phyloP scores from a whole-genome alignment of 2,888 invertebrate genomes.

The Pyrrhosoma nymphula region DNA sequence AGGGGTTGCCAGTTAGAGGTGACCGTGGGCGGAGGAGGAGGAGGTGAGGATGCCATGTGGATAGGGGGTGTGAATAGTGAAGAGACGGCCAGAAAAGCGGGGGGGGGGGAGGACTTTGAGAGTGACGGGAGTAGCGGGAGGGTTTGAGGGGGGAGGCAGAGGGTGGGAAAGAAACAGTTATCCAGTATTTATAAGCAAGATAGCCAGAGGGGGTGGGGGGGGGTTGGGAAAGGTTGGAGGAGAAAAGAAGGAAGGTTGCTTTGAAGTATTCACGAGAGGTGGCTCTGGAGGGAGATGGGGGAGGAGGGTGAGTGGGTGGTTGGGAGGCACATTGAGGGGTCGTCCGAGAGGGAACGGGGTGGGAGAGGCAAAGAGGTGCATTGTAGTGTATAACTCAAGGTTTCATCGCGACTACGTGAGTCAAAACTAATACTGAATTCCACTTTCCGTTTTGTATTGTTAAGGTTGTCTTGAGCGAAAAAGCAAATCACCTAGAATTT shows the following conservation, averaged over 20 bases:
- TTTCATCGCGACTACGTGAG: no score
- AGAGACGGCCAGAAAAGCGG: no score
- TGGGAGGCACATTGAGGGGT: not conserved
- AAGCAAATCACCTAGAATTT: no score
- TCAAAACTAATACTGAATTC: no score
- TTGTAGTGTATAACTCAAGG: not conserved
- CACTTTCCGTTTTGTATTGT: no score
- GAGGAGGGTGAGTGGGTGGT: not conserved
- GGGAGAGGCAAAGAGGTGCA: not conserved
- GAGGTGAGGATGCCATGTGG: no score
- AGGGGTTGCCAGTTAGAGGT: no score
- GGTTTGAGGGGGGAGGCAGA: not conserved
- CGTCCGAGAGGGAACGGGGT: not conserved
- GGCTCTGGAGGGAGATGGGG: not conserved
- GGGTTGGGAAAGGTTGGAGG: not conserved
- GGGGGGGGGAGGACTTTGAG: no score
- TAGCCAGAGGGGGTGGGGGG: not conserved
- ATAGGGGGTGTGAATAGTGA: no score
- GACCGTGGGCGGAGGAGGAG: no score
- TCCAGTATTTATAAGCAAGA: conserved; percentile 63
- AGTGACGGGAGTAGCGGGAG: not conserved
- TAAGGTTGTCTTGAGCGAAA: no score
- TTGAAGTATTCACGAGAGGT: conserved; percentile 38
- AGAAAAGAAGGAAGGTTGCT: conserved; percentile 12
- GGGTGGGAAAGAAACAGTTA: conserved; percentile 42